Evolutionary conservation across 2,888 invertebrate species (phyloP), one percentile per base, ranked within the genome.

Genomic region (Lasiommata megera): DNA sequence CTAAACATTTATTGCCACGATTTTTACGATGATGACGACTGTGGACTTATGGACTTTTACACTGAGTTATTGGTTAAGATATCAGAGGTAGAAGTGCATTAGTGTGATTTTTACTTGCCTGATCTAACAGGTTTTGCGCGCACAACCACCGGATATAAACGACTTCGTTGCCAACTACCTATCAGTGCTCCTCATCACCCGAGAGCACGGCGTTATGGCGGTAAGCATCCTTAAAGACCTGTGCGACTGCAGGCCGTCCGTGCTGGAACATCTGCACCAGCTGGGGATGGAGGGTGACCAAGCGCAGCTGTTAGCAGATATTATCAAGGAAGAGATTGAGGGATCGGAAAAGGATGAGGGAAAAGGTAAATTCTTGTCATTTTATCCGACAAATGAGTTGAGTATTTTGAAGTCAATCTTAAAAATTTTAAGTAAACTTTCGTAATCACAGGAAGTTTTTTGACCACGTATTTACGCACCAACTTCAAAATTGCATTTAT

Each of bases 141-240:
- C 88, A 41, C 94, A 95, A 67, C 96, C 96, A 0, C 76, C 82
- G 16, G 90, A 94, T 23, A 86, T 94, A 3, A 93, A 92, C 70
- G 91, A 92, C 60, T 96, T 94, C 75, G 93, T 96, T 66, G 92
- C 95, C 1, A 94, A 95, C 77, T 96, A 96, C 74, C 81, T 95
- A 8, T 94, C 95, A 55, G 93, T 93, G 0, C 82, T 95, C 38
- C 82, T 95, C 46, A 92, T 93, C 28, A 94, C 95, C 0, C 89
- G 95, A 6, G 95, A 96, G 76, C 88, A 90, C 50, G 90, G 89
- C 0, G 66, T 88, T 37, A 72, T 90, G 68, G 82, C 90, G 0
- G 76, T 85, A 6, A 84, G 74, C 66, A 79, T 90, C 1, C 67
- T 90, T 17, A 86, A 88, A 0, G 88, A 90, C 53, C 76, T 89